Evolutionary conservation across 2,888 invertebrate species (phyloP), one percentile per base, ranked within the genome.

Genomic region (Diarsia rubi): DNA sequence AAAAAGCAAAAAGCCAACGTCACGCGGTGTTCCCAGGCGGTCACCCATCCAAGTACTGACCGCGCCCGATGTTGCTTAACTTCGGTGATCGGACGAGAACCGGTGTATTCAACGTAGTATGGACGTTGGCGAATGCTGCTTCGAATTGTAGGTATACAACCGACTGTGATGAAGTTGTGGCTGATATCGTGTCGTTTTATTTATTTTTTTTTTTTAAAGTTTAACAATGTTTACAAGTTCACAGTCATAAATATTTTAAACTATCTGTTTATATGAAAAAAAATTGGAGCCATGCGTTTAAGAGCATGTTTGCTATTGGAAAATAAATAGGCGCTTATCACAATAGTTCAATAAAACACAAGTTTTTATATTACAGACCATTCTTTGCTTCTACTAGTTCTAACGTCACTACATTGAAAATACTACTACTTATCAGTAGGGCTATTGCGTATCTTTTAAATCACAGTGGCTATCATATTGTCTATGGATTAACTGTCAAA

Each of bases 31-130:
- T 94, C 93, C 93, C 93, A 94, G 93, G 93, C 93, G 93, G 94
- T 95, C 94, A 95, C 94, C 94, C 94, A 95, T 95, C 93, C 93
- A 95, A 94, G 94, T 94, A 95, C 94, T 95, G 93, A 94, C 92
- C 92, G 89, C 94, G 93, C 93, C 94, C 93, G 91, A 93, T 89
- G 93, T 91, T 92, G 93, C 92, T 93, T 83, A 83, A 82, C 78
- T 83, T 82, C 81, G 82, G 86, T 80, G 79, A 86, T 84, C 78
- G 76, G 81, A 84, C 72, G 80, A 86, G 84, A 86, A 81, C 93
- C 94, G 93, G 94, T 93, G 93, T 93, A 83, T 94, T 94, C 93
- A 95, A 94, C 93, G 52, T 71, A 44, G 70, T 71, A 73, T 73
- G 73, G 74, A 73, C 73, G 60, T 73, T 60, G 68, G 42, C 78